These are phyloP conservation scores for Drosophila paracracens DNA, from an alignment of 2,888 invertebrate genomes.

Conservation along the genomic window DNA sequence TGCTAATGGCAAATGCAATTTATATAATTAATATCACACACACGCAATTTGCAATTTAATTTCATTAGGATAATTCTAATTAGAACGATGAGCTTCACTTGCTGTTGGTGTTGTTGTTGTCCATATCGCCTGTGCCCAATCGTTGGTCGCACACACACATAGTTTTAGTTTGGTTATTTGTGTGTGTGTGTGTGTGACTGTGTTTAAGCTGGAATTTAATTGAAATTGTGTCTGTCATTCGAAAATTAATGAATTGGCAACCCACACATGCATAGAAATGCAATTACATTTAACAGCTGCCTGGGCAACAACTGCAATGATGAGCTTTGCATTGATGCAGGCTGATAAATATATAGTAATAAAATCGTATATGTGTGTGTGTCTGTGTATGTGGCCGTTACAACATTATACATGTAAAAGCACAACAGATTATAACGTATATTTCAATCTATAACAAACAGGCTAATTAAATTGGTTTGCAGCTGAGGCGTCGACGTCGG, in stretches of 20 bases:
- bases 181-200: constrained; percentile 36
- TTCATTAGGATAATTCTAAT: constrained; percentile 83
- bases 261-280: constrained; percentile 46
- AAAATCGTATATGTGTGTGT: neutral
- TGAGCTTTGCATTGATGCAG: constrained; percentile 54
- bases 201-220: constrained; percentile 73
- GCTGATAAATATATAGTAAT: constrained; percentile 35
- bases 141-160: constrained; percentile 37
- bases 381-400: constrained; percentile 4
- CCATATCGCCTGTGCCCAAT: constrained; percentile 73
- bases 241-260: constrained; percentile 71
- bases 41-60: constrained; percentile 78
- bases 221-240: constrained; percentile 75
- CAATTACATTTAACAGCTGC: constrained; percentile 75
- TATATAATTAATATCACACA: constrained; percentile 71
- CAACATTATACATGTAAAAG: constrained; percentile 48
- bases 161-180: constrained; percentile 11
- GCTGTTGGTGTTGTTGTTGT: constrained; percentile 29
- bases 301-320: constrained; percentile 58
- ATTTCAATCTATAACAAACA: constrained; percentile 36
- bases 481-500: constrained; percentile 34
- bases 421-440: constrained; percentile 55
- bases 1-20: constrained; percentile 53
- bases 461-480: constrained; percentile 70
- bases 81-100: constrained; percentile 73